Evolutionary conservation across 2,888 invertebrate genomes (phyloP).

Genomic region (Bombyx huttoni): DNA sequence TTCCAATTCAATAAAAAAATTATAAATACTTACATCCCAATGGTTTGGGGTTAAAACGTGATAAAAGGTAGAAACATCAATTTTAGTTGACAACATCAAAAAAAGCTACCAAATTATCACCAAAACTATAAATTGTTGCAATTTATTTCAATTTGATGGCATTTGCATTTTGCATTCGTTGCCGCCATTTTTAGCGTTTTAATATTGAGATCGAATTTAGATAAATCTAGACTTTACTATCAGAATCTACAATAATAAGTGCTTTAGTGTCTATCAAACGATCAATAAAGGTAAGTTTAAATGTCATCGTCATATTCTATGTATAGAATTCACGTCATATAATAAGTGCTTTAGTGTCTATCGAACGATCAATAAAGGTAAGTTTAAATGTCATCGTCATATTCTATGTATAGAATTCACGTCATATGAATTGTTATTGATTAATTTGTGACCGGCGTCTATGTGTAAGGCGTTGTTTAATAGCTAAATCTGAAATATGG

Average conservation of each 20-base stretch:
- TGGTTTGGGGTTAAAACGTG: no score
- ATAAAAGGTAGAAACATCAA: not conserved
- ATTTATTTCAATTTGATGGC: constrained; percentile 10
- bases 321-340: no score
- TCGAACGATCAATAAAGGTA: not conserved
- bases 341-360: not conserved
- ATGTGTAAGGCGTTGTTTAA: not conserved
- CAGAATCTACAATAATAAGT: not conserved
- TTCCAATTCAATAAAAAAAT: no score
- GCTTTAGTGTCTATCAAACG: not conserved
- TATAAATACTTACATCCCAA: no score
- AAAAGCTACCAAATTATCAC: not conserved
- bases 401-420: not conserved
- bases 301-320: not conserved
- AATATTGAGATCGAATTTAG: not conserved
- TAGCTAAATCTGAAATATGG: not conserved
- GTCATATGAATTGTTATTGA: constrained; percentile 28
- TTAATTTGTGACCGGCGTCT: constrained; percentile 18
- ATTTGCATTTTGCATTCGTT: constrained; percentile 21
- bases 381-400: not conserved
- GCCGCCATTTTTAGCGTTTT: constrained; percentile 54
- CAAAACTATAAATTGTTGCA: not conserved
- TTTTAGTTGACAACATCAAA: not conserved
- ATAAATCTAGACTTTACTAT: not conserved
- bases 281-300: not conserved